Percentiles rank a stretch among this genome's conserved stretches.
These are phyloP conservation scores for Nylanderia fulva DNA, from an alignment of 1,140 invertebrate genomes.

Conservation along the genomic window DNA sequence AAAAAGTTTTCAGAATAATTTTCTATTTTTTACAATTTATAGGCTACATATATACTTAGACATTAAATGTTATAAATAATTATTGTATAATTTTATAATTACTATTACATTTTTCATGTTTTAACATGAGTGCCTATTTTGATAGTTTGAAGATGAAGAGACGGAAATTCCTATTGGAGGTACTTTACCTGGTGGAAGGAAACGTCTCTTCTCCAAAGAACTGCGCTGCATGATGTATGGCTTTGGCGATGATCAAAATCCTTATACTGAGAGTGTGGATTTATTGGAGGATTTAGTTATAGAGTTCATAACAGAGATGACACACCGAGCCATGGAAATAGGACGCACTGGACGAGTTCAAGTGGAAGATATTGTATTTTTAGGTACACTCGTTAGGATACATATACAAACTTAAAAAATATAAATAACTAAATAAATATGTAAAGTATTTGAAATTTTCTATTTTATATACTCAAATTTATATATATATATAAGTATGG, in stretches of 20 bases:
- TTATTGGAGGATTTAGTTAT: slow-evolving; percentile 98
- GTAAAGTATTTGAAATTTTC: background rate
- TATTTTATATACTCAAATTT: background rate
- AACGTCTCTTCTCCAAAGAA: slow-evolving; percentile 95
- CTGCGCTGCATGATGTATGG: slow-evolving; percentile 99
- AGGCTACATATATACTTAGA: background rate
- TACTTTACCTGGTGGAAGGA: slow-evolving; percentile 90
- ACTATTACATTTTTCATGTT: slow-evolving; percentile 5
- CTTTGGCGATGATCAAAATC: slow-evolving; percentile 99
- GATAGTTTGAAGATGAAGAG: slow-evolving; percentile 88
- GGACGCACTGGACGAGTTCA: slow-evolving; percentile 97
- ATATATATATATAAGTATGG: too few relatives aligned
- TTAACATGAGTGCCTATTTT: slow-evolving; percentile 46
- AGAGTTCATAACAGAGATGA: slow-evolving; percentile 98
- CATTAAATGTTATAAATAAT: background rate
- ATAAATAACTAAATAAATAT: background rate
- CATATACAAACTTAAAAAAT: background rate
- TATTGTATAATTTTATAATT: slow-evolving; percentile 7
- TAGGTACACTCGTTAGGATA: slow-evolving; percentile 84
- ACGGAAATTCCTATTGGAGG: slow-evolving; percentile 88
- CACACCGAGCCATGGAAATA: slow-evolving; percentile 97
- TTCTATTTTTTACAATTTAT: background rate
- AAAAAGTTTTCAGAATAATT: background rate
- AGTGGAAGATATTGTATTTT: slow-evolving; percentile 99
- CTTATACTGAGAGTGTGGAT: slow-evolving; percentile 99